A percentile compares a stretch with the other conserved stretches of the same genome.
These are phyloP conservation scores for Enteromius fasciolatus DNA, from an alignment of 2,797 vertebrate species.

Conservation along the genomic window DNA sequence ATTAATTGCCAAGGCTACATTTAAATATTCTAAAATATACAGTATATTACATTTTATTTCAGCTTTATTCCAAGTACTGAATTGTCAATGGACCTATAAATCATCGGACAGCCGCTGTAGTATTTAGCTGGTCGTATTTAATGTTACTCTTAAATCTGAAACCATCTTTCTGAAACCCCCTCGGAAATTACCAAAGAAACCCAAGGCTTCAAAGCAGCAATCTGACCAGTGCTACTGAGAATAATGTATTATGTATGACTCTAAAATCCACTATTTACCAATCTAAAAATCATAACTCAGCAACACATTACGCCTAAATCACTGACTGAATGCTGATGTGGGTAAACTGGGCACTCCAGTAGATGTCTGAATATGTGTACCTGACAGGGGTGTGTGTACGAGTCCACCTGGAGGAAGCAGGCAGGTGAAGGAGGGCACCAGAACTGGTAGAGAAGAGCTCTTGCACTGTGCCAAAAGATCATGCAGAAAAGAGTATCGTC, in stretches of 20 bases:
- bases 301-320: neutral
- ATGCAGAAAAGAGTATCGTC: conserved; percentile 72
- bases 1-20: neutral
- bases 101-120: neutral
- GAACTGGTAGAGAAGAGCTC: conserved; percentile 72
- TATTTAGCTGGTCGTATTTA: neutral
- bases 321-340: neutral
- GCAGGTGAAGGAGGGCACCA: conserved; percentile 75
- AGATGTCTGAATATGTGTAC: conserved; percentile 51
- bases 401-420: conserved; percentile 72
- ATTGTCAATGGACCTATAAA: neutral
- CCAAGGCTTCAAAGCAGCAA: neutral
- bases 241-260: neutral
- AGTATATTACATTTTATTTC: neutral
- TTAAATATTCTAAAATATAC: neutral
- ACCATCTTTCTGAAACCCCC: neutral
- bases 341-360: neutral
- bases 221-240: neutral
- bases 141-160: neutral
- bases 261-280: neutral
- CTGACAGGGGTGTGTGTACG: conserved; percentile 66
- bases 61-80: neutral
- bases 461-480: conserved; percentile 70
- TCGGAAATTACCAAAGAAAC: conserved; percentile 10
- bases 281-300: neutral